Evolutionary conservation across 2,888 invertebrate genomes (phyloP).

Genomic region (Agrilus mali): DNA sequence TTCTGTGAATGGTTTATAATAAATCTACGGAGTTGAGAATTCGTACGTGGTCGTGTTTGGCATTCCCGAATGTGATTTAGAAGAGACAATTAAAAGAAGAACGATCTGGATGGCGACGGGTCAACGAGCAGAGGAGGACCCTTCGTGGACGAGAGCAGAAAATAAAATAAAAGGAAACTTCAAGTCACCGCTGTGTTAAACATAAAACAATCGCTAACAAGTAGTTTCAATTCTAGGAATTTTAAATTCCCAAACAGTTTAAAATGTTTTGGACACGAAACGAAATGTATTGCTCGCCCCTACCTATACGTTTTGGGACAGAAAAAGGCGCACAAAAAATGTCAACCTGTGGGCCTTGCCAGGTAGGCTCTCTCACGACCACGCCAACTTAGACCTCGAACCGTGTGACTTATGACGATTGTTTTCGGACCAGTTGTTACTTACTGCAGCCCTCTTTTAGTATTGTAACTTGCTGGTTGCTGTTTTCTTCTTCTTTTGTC

Average conservation of each 20-base stretch:
- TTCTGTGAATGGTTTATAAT: too few species aligned
- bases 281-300: slow-evolving; percentile 32
- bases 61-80: too few species aligned
- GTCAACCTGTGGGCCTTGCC: slow-evolving; percentile 22
- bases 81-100: too few species aligned
- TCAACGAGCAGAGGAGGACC: too few species aligned
- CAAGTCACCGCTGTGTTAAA: slow-evolving; percentile 11
- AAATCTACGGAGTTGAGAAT: too few species aligned
- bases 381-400: slow-evolving; percentile 22
- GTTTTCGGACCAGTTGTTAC: slow-evolving; percentile 14
- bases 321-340: slow-evolving; percentile 27
- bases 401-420: slow-evolving; percentile 31
- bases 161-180: slow-evolving; percentile 2
- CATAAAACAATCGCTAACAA: slow-evolving; percentile 33
- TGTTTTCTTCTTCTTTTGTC: too few species aligned
- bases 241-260: slow-evolving; percentile 34
- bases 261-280: slow-evolving; percentile 35
- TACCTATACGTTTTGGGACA: slow-evolving; percentile 28
- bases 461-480: too few species aligned
- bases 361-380: slow-evolving; percentile 24
- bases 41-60: too few species aligned
- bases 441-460: too few species aligned
- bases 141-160: neutral
- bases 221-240: slow-evolving; percentile 34
- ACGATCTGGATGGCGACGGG: too few species aligned